Evolutionary conservation across 2,797 vertebrate genomes (phyloP).

Genomic region (Pyrocephalus nanus): DNA sequence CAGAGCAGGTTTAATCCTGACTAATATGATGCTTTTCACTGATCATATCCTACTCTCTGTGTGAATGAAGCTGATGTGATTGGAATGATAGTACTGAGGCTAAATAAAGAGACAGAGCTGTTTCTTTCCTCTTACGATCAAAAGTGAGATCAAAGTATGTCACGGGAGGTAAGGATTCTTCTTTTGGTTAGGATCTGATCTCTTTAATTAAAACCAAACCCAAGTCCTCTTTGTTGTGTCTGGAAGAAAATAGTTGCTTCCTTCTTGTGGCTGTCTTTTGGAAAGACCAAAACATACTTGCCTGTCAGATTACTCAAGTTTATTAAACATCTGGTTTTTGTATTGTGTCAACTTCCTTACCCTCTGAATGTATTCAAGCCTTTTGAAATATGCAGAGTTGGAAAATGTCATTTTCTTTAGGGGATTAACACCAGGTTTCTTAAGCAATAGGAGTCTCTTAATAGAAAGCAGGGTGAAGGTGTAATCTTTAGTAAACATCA

Average conservation of each 20-base stretch:
- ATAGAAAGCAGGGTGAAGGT: slow-evolving; percentile 18
- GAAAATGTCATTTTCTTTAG: slow-evolving; percentile 28
- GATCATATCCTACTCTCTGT: not conserved
- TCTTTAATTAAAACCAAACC: slow-evolving; percentile 51
- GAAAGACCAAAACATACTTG: not conserved
- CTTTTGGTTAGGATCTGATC: not conserved
- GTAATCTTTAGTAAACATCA: not conserved
- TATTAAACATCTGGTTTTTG: slow-evolving; percentile 56
- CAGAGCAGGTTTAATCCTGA: not conserved
- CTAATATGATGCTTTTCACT: not conserved
- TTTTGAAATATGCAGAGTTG: slow-evolving; percentile 13
- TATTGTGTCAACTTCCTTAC: slow-evolving; percentile 36
- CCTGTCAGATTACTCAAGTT: slow-evolving; percentile 32
- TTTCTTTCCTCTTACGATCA: not conserved
- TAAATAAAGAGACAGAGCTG: not conserved
- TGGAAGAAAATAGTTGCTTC: slow-evolving; percentile 37
- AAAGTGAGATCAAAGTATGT: slow-evolving; percentile 29
- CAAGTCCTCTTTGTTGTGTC: slow-evolving; percentile 23
- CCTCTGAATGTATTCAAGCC: slow-evolving; percentile 12
- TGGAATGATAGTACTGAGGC: not conserved
- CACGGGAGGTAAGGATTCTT: not conserved
- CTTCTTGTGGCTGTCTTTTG: slow-evolving; percentile 7
- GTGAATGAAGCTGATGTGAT: not conserved
- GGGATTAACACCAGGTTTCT: slow-evolving; percentile 33
- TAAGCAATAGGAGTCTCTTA: slow-evolving; percentile 7